A percentile compares a stretch with the other conserved stretches of the same genome.
Evolutionary conservation across 1,140 invertebrate species (phyloP).

Genomic region (Leptestheria dahalacensis): DNA sequence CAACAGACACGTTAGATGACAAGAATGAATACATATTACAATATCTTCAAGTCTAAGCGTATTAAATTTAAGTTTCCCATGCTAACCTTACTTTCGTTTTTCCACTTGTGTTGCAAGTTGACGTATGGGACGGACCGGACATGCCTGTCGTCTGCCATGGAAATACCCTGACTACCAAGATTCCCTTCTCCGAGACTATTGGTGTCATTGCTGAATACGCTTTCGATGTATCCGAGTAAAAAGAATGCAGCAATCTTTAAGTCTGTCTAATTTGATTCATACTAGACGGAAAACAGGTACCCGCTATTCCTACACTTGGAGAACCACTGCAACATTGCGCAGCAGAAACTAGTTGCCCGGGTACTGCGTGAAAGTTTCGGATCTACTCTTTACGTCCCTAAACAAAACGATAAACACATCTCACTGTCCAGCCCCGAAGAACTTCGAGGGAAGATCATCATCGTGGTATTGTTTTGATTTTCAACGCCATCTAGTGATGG

Average conservation of each 20-base stretch:
- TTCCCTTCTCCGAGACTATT: constrained; percentile 38
- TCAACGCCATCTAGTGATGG: neutral
- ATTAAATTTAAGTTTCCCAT: neutral
- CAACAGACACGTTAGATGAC: too few species aligned
- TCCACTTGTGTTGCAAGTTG: too few species aligned
- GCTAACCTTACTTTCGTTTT: constrained; percentile 10
- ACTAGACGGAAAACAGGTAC: constrained; percentile 24
- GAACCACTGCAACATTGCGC: constrained; percentile 28
- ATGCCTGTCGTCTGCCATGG: constrained; percentile 41
- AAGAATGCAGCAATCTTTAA: too few species aligned
- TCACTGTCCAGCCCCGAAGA: constrained; percentile 26
- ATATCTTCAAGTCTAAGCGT: neutral
- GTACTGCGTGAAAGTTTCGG: constrained; percentile 23
- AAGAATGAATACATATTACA: too few species aligned
- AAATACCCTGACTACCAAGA: constrained; percentile 40
- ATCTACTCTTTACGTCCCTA: constrained; percentile 22
- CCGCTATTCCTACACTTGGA: constrained; percentile 32
- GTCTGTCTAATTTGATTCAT: neutral
- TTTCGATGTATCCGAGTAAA: constrained; percentile 34
- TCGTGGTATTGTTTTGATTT: constrained; percentile 23
- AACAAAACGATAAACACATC: constrained; percentile 14
- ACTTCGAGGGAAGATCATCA: constrained; percentile 27
- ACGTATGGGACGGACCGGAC: constrained; percentile 43
- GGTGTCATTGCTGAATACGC: constrained; percentile 39
- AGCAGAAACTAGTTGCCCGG: constrained; percentile 25